These are phyloP conservation scores for Malaclemys terrapin DNA, from an alignment of 2,113 vertebrate genomes.

Conservation along the genomic window DNA sequence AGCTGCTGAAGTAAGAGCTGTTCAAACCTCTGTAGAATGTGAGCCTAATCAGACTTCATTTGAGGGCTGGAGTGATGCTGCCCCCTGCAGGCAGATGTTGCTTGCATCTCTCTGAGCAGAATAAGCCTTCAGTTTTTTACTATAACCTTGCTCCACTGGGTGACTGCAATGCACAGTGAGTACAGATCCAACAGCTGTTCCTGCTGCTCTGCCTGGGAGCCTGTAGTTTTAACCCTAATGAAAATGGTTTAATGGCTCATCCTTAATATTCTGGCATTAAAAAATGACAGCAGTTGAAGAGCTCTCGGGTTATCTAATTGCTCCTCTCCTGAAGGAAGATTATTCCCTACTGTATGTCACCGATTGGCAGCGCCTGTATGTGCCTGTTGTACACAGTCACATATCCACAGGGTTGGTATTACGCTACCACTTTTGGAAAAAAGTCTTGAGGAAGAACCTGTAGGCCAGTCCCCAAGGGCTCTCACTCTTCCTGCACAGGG, in stretches of 20 bases:
- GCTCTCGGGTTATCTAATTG: background rate
- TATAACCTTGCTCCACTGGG: background rate
- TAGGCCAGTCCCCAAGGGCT: too few species aligned
- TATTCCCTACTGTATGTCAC: rapidly evolving
- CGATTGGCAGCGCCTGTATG: background rate
- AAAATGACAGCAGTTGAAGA: background rate
- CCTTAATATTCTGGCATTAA: background rate
- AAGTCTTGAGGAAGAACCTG: too few species aligned
- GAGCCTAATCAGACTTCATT: background rate
- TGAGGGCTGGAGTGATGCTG: constrained; percentile 16
- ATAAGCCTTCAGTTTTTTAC: too few species aligned
- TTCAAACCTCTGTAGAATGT: background rate
- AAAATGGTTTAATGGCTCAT: background rate
- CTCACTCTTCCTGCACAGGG: too few species aligned
- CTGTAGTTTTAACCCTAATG: background rate
- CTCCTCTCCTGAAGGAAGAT: background rate
- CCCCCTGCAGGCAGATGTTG: background rate
- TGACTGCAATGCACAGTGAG: background rate
- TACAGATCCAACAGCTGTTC: background rate
- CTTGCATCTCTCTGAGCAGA: background rate
- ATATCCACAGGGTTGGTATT: too few species aligned
- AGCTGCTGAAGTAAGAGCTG: background rate
- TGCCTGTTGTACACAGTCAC: too few species aligned
- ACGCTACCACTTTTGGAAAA: too few species aligned
- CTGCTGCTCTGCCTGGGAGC: background rate